Evolutionary conservation across 2,888 invertebrate genomes (phyloP), one percentile per base, ranked within the genome.

Genomic region (Apomyelois bistriatella): DNA sequence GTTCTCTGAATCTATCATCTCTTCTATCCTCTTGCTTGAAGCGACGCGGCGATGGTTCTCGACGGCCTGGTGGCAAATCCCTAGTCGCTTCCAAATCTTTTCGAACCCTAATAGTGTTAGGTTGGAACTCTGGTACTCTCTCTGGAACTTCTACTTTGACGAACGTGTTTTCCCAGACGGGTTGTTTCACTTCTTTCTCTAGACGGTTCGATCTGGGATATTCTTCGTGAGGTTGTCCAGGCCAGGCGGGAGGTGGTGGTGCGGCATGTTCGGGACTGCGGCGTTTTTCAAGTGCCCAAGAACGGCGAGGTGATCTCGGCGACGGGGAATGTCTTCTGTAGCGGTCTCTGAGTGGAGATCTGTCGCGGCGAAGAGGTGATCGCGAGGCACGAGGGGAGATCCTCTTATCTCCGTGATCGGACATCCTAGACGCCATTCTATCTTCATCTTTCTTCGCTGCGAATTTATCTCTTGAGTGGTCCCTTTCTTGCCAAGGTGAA

Each of bases 241-340:
- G 85, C 88, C 87, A 87, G 1, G 64, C 43, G 0, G 88, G 87
- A 0, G 88, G 86, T 0, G 85, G 87, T 0, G 88, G 88, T 0
- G 84, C 76, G 13, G 80, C 79, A 1, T 62, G 60, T 1, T 60
- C 51, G 0, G 86, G 82, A 55, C 85, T 85, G 51, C 72, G 66
- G 3, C 85, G 79, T 58, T 86, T 87, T 55, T 89, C 88, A 1
- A 84, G 62, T 0, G 85, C 87, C 88, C 88, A 89, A 0, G 88
- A 86, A 1, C 88, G 83, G 3, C 85, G 72, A 13, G 87, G 86
- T 0, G 85, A 84, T 13, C 75, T 71, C 1, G 85, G 82, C 0
- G 86, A 85, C 0, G 79, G 80, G 0, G 87, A 86, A 52, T 79
- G 78, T 3, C 80, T 73, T 54, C 75, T 77, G 57, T 64, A 79